Evolutionary conservation across 2,888 invertebrate genomes (phyloP), one percentile per base, ranked within the genome.

Genomic region (Drosophila eohydei): DNA sequence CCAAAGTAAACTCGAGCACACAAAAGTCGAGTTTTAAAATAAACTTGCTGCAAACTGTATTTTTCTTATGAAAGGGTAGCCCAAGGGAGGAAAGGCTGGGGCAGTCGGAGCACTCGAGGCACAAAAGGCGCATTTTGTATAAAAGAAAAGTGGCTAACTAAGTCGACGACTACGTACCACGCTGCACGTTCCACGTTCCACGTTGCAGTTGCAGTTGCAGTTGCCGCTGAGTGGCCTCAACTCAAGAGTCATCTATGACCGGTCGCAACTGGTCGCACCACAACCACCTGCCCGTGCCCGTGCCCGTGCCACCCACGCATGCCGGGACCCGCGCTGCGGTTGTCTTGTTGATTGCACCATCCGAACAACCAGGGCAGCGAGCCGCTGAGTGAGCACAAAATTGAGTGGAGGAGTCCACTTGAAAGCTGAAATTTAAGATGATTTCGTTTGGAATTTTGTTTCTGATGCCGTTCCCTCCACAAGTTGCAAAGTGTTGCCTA

Each of bases 11-110:
- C 88, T 89, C 74, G 74, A 82, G 82, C 85, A 58, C 57, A 78
- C 83, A 88, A 86, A 86, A 86, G 85, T 89, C 88, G 88, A 89
- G 80, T 89, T 84, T 84, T 83, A 89, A 89, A 86, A 89, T 86
- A 86, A 86, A 86, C 86, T 89, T 84, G 78, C 83, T 58, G 83
- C 66, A 71, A 80, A 83, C 86, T 66, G 73, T 85, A 76, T 81
- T 85, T 88, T 88, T 79, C 83, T 76, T 88, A 43, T 44, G 55
- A 70, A 60, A 56, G 56, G 28, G 43, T 48, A 26, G 54, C 4
- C 28, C 9, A 5, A 6, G 4, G 12, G 7, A 11, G 32, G 44
- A n/a, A 40, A 1, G 48, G 44, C 11, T 5, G 51, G 46, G 30
- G 9, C 36, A 46, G 56, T 43, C 50, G 54, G 16, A 34, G 58